Evolutionary conservation across 30 jellyfish, hydroid and myxozoan genomes (phyloP).

Genomic region (Aurelia coerulea): DNA sequence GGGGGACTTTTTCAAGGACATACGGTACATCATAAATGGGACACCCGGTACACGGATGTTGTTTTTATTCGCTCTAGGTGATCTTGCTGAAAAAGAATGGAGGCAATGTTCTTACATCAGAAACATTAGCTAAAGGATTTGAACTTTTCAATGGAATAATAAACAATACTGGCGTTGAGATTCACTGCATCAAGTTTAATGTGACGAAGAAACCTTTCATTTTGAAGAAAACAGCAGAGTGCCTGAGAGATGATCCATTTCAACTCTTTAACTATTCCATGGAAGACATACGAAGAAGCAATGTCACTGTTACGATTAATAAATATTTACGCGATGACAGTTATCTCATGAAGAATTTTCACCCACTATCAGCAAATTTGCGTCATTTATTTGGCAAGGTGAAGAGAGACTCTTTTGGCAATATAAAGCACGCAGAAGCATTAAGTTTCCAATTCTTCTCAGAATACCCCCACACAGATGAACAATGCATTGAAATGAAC

Average conservation of each 20-base stretch:
- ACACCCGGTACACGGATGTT: background rate
- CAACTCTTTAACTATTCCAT: constrained; percentile 30
- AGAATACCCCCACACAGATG: constrained; percentile 15
- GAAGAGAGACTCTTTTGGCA: background rate
- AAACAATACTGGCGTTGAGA: constrained; percentile 22
- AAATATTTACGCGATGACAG: background rate
- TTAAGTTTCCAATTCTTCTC: constrained; percentile 3
- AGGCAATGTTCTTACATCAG: constrained; percentile 12
- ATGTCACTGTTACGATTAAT: constrained; percentile 1
- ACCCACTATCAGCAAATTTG: constrained; percentile 19
- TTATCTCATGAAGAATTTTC: constrained; percentile 27
- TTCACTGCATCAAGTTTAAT: constrained; percentile 10
- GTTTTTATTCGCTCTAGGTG: background rate
- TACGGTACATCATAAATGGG: too few relatives aligned
- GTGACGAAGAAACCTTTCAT: constrained; percentile 5
- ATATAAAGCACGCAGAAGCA: constrained; percentile 4
- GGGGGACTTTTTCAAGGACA: too few relatives aligned
- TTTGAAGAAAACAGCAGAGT: constrained; percentile 3
- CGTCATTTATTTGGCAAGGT: constrained; percentile 19
- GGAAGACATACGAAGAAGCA: constrained; percentile 1
- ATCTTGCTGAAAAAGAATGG: background rate
- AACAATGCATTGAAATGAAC: background rate
- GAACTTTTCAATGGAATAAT: constrained; percentile 25
- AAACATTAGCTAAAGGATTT: background rate
- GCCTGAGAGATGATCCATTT: constrained; percentile 32